These are phyloP conservation scores for Ophioninae sp. DNA, from an alignment of 2,888 invertebrate genomes.

Conservation along the genomic window DNA sequence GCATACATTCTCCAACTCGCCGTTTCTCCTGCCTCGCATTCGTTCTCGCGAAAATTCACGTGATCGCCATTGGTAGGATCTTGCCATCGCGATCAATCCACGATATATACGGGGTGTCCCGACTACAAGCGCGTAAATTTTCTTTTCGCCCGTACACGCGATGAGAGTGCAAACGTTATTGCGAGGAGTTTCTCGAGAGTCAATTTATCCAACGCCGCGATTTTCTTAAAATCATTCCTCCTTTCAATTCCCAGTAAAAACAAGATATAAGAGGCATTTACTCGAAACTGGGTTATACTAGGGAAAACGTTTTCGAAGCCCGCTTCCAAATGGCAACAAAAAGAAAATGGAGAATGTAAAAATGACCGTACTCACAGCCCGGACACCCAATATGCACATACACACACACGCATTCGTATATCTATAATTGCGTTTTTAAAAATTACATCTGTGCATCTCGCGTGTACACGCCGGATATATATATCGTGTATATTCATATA, in stretches of 20 bases:
- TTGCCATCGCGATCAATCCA: conserved; percentile 5
- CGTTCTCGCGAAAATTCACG: neutral
- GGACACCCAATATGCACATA: neutral
- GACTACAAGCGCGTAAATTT: conserved; percentile 6
- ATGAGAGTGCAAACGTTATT: too few species aligned
- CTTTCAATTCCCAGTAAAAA: too few species aligned
- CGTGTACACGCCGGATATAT: conserved; percentile 53
- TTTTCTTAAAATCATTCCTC: too few species aligned
- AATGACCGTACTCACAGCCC: neutral
- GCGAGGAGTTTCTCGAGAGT: too few species aligned
- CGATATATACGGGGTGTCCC: conserved; percentile 16
- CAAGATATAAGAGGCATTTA: too few species aligned
- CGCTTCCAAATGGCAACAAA: too few species aligned
- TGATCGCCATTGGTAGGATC: neutral
- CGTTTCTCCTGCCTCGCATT: neutral
- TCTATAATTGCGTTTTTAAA: conserved; percentile 22
- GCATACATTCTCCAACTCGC: neutral
- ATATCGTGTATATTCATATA: conserved; percentile 49
- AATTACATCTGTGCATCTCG: conserved; percentile 45
- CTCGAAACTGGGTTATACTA: too few species aligned
- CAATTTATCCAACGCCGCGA: too few species aligned
- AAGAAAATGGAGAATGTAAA: neutral
- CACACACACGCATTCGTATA: conserved; percentile 6
- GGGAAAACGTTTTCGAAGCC: too few species aligned
- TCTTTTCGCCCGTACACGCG: neutral